A percentile compares a stretch with the other conserved stretches of the same genome.
Conservation (phyloP, 1,140 invertebrate genomes). For the Leucophenga varia region DNA sequence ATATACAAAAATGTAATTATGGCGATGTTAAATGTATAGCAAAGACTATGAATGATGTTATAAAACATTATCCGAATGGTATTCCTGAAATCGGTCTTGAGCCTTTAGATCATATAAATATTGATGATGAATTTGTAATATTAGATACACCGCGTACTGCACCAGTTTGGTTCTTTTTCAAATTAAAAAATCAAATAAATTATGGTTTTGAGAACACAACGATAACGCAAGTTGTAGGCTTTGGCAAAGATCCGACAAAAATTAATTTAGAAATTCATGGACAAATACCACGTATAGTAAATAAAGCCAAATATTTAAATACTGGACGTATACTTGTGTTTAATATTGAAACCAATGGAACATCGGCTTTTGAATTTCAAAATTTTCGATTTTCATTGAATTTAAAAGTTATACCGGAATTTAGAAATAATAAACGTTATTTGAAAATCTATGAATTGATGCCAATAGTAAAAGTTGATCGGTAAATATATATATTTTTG, state of each 20-base stretch:
- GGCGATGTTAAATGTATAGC: conserved; percentile 25
- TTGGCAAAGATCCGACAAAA: too few relatives aligned
- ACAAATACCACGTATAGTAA: too few relatives aligned
- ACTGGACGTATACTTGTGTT: too few relatives aligned
- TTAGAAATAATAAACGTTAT: conserved; percentile 35
- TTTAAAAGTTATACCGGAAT: conserved; percentile 30
- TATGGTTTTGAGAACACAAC: conserved; percentile 38
- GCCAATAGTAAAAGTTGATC: conserved; percentile 25
- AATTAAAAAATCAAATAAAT: conserved; percentile 26
- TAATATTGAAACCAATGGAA: conserved; percentile 23
- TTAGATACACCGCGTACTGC: conserved; percentile 4
- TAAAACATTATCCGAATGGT: conserved; percentile 22
- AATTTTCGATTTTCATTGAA: conserved; percentile 28
- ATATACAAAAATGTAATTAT: conserved; percentile 20
- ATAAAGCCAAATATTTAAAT: too few relatives aligned
- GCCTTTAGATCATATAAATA: conserved; percentile 32
- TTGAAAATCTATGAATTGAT: conserved; percentile 33
- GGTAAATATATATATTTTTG: conserved; percentile 14
- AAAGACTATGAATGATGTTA: conserved; percentile 24
- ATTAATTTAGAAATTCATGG: too few relatives aligned
- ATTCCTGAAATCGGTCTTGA: conserved; percentile 29
- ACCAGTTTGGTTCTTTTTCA: conserved; percentile 13
- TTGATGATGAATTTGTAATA: conserved; percentile 22
- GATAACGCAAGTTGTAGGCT: too few relatives aligned
- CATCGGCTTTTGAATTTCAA: conserved; percentile 27